Evolutionary conservation across 2,888 invertebrate species (phyloP).

Genomic region (Zygaena filipendulae): DNA sequence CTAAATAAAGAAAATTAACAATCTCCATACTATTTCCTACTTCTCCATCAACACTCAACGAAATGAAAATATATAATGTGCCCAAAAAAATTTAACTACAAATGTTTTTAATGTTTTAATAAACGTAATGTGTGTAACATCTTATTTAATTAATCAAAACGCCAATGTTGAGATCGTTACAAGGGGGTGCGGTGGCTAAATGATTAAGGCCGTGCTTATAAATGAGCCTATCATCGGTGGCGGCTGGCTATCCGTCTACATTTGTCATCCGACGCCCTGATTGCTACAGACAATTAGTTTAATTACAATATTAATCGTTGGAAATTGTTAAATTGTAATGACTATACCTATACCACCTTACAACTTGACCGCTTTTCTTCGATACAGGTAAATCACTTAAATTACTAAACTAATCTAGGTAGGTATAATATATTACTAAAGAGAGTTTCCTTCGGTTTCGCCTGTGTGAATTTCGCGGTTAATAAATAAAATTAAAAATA

Average conservation of each 20-base stretch:
- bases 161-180: not conserved
- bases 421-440: no score
- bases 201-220: conserved; percentile 40
- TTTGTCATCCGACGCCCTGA: conserved; percentile 37
- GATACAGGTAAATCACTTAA: no score
- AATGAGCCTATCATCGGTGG: conserved; percentile 54
- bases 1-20: no score
- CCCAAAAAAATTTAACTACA: not conserved
- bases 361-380: no score
- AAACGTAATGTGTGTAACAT: not conserved
- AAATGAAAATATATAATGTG: not conserved
- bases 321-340: no score
- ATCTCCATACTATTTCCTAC: no score
- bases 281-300: conserved; percentile 34
- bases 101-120: not conserved
- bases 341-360: no score
- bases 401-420: no score
- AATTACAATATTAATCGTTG: conserved; percentile 31
- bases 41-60: no score
- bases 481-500: no score
- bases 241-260: conserved; percentile 43
- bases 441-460: no score
- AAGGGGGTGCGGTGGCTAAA: conserved; percentile 31
- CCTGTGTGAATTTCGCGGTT: no score
- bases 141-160: not conserved